phyloP scores from a whole-genome alignment of 2,113 vertebrate genomes.

The Andinoacara biseriatus region DNA sequence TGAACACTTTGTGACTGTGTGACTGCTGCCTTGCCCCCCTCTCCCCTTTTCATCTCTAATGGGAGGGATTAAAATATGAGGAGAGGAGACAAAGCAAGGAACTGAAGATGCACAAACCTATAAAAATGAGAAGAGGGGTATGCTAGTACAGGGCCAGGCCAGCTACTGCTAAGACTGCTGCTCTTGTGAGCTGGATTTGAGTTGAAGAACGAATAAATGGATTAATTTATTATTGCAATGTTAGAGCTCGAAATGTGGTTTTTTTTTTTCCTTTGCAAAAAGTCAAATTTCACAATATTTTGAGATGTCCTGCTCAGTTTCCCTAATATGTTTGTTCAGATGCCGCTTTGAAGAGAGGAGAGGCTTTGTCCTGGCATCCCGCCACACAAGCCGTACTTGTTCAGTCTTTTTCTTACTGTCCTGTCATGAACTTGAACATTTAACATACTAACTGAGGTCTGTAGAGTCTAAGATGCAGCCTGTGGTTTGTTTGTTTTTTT shows the following conservation, averaged over 20 bases:
- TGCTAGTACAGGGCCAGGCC: neutral
- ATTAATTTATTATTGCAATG: neutral
- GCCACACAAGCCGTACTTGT: no score
- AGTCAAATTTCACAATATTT: neutral
- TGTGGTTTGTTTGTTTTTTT: no score
- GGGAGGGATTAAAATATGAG: neutral
- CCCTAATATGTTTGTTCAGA: neutral
- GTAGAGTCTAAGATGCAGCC: no score
- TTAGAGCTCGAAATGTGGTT: neutral
- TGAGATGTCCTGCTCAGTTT: neutral
- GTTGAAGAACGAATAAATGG: neutral
- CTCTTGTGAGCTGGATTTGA: neutral
- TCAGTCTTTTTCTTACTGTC: no score
- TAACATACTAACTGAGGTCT: no score
- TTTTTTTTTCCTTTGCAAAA: neutral
- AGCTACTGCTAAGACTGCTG: neutral
- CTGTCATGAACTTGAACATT: no score
- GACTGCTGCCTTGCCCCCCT: neutral
- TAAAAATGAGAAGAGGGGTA: neutral
- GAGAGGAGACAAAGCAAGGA: neutral
- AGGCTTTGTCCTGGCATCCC: no score
- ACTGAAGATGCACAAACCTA: neutral
- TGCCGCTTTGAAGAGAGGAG: no score
- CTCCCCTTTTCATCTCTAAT: neutral
- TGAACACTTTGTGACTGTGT: neutral